Evolutionary conservation across 2,113 vertebrate species (phyloP).

Genomic region (Chamaetylas fuelleborni): DNA sequence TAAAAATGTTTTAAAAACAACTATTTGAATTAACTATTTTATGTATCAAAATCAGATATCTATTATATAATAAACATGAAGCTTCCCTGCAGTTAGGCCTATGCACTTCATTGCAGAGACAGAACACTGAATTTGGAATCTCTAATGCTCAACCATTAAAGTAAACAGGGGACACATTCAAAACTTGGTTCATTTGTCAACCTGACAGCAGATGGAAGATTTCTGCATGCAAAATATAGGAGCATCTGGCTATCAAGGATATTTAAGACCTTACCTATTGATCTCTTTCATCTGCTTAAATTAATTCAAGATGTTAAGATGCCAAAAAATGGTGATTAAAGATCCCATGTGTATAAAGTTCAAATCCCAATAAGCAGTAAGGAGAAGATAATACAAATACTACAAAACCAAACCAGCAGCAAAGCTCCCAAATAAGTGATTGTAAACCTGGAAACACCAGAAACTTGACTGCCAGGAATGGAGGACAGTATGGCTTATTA

Average conservation of each 20-base stretch:
- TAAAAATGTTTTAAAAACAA: background rate
- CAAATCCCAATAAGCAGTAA: background rate
- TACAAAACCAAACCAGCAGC: background rate
- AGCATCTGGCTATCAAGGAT: constrained; percentile 58
- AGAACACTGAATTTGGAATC: background rate
- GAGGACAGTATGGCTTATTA: background rate
- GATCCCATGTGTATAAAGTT: background rate
- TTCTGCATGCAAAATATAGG: constrained; percentile 34
- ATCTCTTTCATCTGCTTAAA: constrained; percentile 46
- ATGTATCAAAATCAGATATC: background rate
- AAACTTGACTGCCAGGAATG: background rate
- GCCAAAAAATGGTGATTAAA: constrained; percentile 32
- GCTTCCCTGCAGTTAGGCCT: background rate
- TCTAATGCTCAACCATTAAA: background rate
- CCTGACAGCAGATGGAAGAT: constrained; percentile 53
- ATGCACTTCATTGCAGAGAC: background rate
- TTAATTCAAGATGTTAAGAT: constrained; percentile 49
- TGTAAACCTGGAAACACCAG: background rate
- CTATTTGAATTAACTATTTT: background rate
- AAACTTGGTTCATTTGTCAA: constrained; percentile 44
- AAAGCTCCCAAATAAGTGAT: background rate
- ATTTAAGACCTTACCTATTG: constrained; percentile 48
- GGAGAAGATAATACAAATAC: background rate
- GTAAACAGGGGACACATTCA: constrained; percentile 49
- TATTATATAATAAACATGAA: background rate